These are phyloP conservation scores for Tetheella fluctuosa DNA, from an alignment of 2,888 invertebrate genomes.

Conservation along the genomic window DNA sequence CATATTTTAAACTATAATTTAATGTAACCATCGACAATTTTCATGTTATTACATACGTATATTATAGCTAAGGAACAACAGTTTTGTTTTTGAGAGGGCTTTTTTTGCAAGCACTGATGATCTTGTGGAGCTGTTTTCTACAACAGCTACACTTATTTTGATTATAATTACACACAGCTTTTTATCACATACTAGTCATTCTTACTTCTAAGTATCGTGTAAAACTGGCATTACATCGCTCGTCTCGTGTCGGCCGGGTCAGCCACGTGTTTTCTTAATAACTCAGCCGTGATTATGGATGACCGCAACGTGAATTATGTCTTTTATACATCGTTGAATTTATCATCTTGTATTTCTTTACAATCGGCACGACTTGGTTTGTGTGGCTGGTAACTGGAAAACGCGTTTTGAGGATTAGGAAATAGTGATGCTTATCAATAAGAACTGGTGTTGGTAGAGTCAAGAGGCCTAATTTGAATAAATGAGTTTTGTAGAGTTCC, in stretches of 20 bases:
- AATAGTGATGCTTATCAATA: too few relatives aligned
- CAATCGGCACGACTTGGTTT: not conserved
- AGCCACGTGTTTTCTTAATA: constrained; percentile 27
- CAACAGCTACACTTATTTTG: too few relatives aligned
- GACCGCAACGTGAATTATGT: constrained; percentile 25
- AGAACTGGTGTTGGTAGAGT: too few relatives aligned
- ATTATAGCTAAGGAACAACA: too few relatives aligned
- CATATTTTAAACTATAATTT: not conserved
- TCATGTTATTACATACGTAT: not conserved
- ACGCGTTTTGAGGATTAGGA: too few relatives aligned
- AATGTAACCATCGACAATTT: not conserved
- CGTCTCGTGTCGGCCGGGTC: constrained; percentile 15
- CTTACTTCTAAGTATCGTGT: not conserved
- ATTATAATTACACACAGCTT: too few relatives aligned
- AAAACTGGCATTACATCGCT: constrained; percentile 3
- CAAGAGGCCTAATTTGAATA: too few relatives aligned
- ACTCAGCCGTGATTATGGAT: constrained; percentile 18
- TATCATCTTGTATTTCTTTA: constrained; percentile 1
- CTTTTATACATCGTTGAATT: not conserved
- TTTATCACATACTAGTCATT: too few relatives aligned
- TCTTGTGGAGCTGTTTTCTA: too few relatives aligned
- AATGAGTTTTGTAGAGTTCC: too few relatives aligned
- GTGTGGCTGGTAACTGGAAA: not conserved
- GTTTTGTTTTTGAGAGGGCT: too few relatives aligned
- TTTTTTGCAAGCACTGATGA: too few relatives aligned